Evolutionary conservation across 2,113 vertebrate genomes (phyloP).

Genomic region (Struthidea cinerea): DNA sequence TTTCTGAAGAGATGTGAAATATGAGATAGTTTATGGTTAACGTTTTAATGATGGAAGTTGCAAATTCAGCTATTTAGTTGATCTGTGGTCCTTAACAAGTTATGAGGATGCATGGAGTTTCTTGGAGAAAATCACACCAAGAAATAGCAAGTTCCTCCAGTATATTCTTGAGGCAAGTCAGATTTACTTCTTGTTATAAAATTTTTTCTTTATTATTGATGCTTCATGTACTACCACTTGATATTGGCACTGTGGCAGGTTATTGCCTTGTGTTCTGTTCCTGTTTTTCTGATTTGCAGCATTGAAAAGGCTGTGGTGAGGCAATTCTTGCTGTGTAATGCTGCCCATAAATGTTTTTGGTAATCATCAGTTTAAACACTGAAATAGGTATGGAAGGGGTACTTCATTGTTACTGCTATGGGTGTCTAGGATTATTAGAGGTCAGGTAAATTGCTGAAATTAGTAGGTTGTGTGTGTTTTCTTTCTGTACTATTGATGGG

Average conservation of each 20-base stretch:
- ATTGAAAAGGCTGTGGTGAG: background rate
- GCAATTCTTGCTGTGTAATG: background rate
- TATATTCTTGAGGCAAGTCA: rapidly evolving
- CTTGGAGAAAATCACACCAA: background rate
- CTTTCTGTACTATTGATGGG: background rate
- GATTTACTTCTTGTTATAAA: background rate
- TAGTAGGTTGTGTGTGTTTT: background rate
- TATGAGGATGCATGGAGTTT: background rate
- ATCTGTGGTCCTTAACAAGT: background rate
- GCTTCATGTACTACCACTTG: background rate
- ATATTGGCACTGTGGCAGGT: background rate
- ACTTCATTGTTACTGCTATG: background rate
- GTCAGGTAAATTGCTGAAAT: background rate
- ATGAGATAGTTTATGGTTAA: background rate
- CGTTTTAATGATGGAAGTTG: background rate
- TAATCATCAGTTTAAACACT: background rate
- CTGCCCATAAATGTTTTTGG: background rate
- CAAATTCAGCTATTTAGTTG: background rate
- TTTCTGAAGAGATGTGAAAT: background rate
- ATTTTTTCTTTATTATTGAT: background rate
- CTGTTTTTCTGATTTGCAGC: background rate
- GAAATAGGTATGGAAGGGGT: background rate
- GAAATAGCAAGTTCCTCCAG: background rate
- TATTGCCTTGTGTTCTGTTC: background rate
- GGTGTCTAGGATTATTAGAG: background rate